phyloP scores from a whole-genome alignment of 2,888 invertebrate genomes.

The Lasioglossum calceatum region DNA sequence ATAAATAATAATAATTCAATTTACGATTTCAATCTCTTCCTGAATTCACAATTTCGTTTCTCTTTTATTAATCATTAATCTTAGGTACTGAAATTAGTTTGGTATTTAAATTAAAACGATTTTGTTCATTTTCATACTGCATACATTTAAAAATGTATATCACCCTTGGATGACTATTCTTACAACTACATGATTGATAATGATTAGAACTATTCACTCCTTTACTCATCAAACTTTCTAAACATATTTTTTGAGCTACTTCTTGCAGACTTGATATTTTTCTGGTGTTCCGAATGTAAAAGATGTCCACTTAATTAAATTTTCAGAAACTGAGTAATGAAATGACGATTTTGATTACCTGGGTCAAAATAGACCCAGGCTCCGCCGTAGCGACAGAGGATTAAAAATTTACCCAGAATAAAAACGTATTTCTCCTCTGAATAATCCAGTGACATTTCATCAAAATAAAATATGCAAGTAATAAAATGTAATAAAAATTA shows the following conservation, averaged over 20 bases:
- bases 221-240: neutral
- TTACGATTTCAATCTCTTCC: neutral
- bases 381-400: neutral
- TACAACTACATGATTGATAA: neutral
- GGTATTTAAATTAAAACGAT: too few relatives aligned
- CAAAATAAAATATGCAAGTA: neutral
- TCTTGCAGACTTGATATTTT: neutral
- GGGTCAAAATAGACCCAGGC: neutral
- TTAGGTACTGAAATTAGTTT: neutral
- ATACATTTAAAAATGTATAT: neutral
- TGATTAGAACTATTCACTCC: neutral
- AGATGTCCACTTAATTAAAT: neutral
- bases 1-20: neutral
- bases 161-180: neutral
- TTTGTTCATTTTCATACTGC: too few relatives aligned
- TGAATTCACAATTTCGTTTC: neutral
- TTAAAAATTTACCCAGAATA: neutral
- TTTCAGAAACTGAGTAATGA: neutral
- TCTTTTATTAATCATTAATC: neutral
- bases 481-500: neutral
- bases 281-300: neutral
- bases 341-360: neutral
- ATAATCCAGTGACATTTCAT: neutral
- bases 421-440: neutral
- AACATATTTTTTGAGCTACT: neutral